Evolutionary conservation across 2,113 vertebrate genomes (phyloP), one percentile per base, ranked within the genome.

Genomic region (Gadus macrocephalus): DNA sequence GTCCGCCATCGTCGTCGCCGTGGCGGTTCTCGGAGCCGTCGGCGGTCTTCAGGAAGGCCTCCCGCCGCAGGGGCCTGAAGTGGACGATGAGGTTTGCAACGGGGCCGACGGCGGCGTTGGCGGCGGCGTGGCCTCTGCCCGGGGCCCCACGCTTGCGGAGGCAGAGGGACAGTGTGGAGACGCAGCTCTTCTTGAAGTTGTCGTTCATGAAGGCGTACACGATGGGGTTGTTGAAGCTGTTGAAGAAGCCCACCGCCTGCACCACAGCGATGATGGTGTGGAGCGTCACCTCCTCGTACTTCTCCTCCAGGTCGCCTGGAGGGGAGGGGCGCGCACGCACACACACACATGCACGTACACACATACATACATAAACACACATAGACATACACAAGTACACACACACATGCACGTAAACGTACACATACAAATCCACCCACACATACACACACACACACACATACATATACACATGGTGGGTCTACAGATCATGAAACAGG

Each of bases 171-270:
- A 94, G 83, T 0, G 92, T 85, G 17, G 92, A 85, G 70, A 93
- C 66, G 59, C 93, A 93, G 79, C 88, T 93, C 84, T 93, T 93
- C 83, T 93, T 93, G 81, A 94, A 94, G 84, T 91, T 93, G 73
- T 93, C 92, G 28, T 93, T 94, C 93, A 93, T 93, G 85, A 94
- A 93, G 20, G 92, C 92, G 14, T 94, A 94, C 19, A 94, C 89
- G 2, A 94, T 90, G 4, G 93, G 92, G 63, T 94, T 93, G 84
- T 94, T 93, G 80, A 94, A 93, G 70, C 93, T 93, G 87, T 94
- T 93, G 79, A 89, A 94, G 83, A 94, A 94, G 4, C 93, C 93
- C 0, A 94, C 86, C 68, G 93, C 93, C 84, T 93, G 93, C 5
- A 93, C 92, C 0, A 92, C 78, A 25, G 92, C 92, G 3, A 93